These are phyloP conservation scores for Acrossocheilus fasciatus DNA, from an alignment of 2,797 vertebrate species.

Conservation along the genomic window DNA sequence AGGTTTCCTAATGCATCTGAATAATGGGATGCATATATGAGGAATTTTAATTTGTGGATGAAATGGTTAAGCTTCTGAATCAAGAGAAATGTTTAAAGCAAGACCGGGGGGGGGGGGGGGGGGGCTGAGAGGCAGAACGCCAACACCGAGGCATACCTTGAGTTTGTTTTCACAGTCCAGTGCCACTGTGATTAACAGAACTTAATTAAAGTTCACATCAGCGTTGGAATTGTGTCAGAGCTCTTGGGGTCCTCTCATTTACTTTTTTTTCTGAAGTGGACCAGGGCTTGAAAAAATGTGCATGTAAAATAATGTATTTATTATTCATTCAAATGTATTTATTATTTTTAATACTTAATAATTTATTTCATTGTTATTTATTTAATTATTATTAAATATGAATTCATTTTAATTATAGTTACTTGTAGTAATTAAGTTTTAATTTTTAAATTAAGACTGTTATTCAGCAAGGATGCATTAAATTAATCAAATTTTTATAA, in stretches of 20 bases:
- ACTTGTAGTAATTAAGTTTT: not conserved
- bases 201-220: constrained; percentile 26
- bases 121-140: not conserved
- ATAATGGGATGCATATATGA: constrained; percentile 6
- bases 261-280: not conserved
- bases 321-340: not conserved
- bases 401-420: not conserved
- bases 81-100: not conserved
- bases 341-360: no score
- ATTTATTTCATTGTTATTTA: not conserved
- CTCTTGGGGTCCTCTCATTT: not conserved
- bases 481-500: not conserved
- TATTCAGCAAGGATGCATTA: not conserved
- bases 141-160: constrained; percentile 11
- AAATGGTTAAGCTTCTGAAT: constrained; percentile 9
- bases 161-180: constrained; percentile 26
- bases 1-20: not conserved
- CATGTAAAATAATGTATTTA: not conserved
- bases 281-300: not conserved
- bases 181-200: constrained; percentile 23
- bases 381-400: not conserved
- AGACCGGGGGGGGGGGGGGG: no score
- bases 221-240: not conserved
- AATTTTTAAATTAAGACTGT: not conserved
- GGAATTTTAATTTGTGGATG: not conserved